Base-by-base conservation (phyloP, 2,888 invertebrate genomes). In the Aproaerema taeniolella region DNA sequence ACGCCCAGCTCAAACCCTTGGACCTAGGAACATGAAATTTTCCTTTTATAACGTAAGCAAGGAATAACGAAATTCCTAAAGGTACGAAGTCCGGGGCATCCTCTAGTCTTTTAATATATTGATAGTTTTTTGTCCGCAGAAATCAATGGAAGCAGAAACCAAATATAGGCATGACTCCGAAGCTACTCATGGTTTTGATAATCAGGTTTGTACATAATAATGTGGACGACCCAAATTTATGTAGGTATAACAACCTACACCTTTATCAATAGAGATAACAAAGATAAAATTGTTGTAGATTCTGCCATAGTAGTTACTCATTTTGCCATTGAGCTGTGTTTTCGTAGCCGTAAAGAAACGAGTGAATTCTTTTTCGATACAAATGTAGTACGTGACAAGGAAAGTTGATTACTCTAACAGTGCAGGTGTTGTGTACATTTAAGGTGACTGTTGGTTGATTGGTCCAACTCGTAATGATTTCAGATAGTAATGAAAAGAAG, bases 251-350 rank as follows among this genome's bases (percentile, higher is more conserved):
- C 67, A 59, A 63, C 60, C 61, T 65, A 57, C 58, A 53, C 64
- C 60, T 72, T 80, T 83, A 83, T 83, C 83, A 72, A 71, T 61
- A 56, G 49, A 63, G 83, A 82, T 85, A 85, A 79, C 63, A 61
- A 64, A 76, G 85, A 85, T 85, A 82, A 83, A 80, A 70, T 54
- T 74, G 75, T 71, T 74, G 58, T 67, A 61, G 59, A 63, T 61
- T 54, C 20, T 20, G 20, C 7, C 7, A n/a, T 8, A 20, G 20
- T 8, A 20, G 55, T 55, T 58, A 57, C 59, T 62, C 9, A 17
- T 56, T 55, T 62, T 55, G 54, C 38, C 50, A 51, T 43, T 43
- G 33, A 37, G 25, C 9, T 15, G 9, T 24, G 10, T 38, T 49
- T 47, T 47, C 35, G 30, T 38, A 31, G 36, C 9, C 35, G 9